Percentiles rank a stretch among this genome's conserved stretches.
Conservation (phyloP, 2,888 invertebrate species). For the Notodonta ziczac region DNA sequence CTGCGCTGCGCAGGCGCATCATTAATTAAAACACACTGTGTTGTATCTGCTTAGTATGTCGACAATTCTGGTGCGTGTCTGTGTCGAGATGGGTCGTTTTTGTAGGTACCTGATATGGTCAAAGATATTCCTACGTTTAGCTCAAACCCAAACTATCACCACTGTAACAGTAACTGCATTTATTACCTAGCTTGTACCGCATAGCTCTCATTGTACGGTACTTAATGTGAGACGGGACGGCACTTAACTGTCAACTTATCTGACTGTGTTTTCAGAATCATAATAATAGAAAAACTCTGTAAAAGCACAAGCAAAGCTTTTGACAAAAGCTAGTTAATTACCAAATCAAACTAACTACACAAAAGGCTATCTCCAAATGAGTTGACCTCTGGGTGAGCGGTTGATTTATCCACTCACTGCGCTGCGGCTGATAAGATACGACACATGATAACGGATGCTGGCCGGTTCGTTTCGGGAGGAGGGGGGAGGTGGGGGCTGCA, state of each 20-base stretch:
- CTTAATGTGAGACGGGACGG: no score
- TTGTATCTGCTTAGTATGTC: no score
- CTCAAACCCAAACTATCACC: no score
- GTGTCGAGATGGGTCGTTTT: no score
- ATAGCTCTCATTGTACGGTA: no score
- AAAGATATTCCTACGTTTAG: no score
- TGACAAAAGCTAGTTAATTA: background rate
- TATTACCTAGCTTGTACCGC: no score
- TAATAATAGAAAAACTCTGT: background rate
- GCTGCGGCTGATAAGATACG: background rate
- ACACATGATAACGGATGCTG: background rate
- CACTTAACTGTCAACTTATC: no score
- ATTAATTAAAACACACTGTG: background rate
- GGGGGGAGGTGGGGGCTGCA: background rate
- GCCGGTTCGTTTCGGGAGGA: background rate
- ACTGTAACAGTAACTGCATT: no score
- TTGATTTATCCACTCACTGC: background rate
- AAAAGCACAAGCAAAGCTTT: background rate
- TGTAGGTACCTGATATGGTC: no score
- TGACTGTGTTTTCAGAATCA: no score
- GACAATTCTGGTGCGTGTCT: no score
- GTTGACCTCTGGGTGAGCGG: background rate
- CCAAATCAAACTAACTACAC: constrained; percentile 1
- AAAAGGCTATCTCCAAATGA: constrained; percentile 2
- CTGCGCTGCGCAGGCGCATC: background rate